These are phyloP conservation scores for Sminthurinus aureus DNA, from an alignment of 2,888 invertebrate species.

Conservation along the genomic window DNA sequence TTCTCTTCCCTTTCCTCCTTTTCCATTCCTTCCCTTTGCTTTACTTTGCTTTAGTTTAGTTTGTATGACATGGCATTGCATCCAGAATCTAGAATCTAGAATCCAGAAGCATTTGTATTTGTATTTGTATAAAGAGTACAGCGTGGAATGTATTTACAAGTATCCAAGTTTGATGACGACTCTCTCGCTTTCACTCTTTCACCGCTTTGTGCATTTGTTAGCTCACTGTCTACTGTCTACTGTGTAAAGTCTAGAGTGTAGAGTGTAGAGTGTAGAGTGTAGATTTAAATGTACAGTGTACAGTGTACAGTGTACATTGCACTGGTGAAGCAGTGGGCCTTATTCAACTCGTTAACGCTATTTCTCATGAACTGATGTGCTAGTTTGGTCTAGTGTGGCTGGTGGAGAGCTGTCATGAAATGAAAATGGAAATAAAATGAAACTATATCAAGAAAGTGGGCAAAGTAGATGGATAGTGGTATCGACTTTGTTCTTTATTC, in stretches of 20 bases:
- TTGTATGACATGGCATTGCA: too few relatives aligned
- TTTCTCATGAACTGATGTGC: not conserved
- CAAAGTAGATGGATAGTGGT: not conserved
- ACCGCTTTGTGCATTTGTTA: not conserved
- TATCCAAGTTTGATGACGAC: not conserved
- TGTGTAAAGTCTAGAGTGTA: too few relatives aligned
- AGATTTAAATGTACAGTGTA: too few relatives aligned
- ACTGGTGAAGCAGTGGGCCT: conserved; percentile 2
- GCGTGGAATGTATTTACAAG: not conserved
- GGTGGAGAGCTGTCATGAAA: not conserved
- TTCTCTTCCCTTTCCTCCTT: not conserved
- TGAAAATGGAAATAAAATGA: conserved; percentile 13
- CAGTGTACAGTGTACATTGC: too few relatives aligned
- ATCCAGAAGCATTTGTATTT: too few relatives aligned
- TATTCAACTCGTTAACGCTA: conserved; percentile 13
- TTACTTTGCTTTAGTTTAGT: too few relatives aligned
- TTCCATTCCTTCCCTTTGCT: not conserved
- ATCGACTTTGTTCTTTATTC: too few relatives aligned
- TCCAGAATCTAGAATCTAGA: too few relatives aligned
- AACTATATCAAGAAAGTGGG: not conserved
- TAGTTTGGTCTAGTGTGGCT: too few relatives aligned
- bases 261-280: too few relatives aligned
- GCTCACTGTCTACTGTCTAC: too few relatives aligned
- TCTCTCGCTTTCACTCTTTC: not conserved
- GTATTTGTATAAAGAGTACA: too few relatives aligned